These are phyloP conservation scores for Excalfactoria chinensis DNA, from an alignment of 2,113 vertebrate species.

Conservation along the genomic window DNA sequence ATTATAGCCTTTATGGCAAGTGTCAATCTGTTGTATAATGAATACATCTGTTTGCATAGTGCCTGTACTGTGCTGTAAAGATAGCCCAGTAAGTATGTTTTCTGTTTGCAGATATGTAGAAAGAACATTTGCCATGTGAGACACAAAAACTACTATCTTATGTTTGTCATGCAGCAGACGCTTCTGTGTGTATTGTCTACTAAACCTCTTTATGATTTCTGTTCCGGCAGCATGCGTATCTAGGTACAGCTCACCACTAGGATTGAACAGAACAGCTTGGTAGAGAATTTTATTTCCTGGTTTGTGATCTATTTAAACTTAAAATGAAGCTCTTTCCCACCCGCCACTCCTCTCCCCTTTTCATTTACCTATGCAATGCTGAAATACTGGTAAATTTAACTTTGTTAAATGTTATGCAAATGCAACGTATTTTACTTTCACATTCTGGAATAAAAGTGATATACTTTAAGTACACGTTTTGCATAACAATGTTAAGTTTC, in stretches of 20 bases:
- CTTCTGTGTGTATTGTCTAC: not conserved
- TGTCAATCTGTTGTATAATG: not conserved
- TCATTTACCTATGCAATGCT: not conserved
- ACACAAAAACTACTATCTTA: not conserved
- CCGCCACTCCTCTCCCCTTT: too few species aligned
- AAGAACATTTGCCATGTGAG: not conserved
- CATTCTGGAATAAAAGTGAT: conserved; percentile 12
- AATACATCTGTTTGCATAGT: not conserved
- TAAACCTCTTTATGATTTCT: not conserved
- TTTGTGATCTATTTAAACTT: conserved; percentile 9
- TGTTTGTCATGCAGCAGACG: not conserved
- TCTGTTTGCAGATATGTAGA: not conserved
- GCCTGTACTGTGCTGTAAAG: not conserved
- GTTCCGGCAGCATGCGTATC: not conserved
- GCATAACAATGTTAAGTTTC: conserved; percentile 47
- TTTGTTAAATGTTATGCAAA: conserved; percentile 54
- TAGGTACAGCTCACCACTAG: not conserved
- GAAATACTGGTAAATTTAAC: conserved; percentile 21
- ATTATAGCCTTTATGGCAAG: not conserved
- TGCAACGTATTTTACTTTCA: conserved; percentile 23
- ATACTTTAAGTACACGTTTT: conserved; percentile 21
- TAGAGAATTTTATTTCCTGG: not conserved
- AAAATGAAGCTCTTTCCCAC: not conserved
- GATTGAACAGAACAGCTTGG: not conserved
- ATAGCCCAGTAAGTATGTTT: not conserved